Evolutionary conservation across 1,140 invertebrate genomes (phyloP), one percentile per base, ranked within the genome.

Genomic region (Diorhabda sublineata): DNA sequence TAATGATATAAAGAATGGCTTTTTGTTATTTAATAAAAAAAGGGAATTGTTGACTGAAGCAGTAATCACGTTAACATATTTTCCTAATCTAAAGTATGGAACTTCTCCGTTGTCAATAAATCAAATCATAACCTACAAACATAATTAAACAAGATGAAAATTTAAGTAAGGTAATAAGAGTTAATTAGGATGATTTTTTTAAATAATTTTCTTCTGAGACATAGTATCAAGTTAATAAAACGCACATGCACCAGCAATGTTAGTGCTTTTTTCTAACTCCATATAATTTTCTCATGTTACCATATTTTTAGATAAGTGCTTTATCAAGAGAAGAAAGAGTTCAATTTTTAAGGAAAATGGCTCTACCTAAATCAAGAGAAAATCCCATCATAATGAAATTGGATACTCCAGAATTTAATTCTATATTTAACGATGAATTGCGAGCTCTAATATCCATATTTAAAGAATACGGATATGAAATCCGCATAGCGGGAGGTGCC

Each of bases 401-500:
- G 3, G 85, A 92, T 73, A 84, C 83, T 9, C 83, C 85, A 6
- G 87, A 92, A 81, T 98, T 96, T 77, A 86, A 87, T 69, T 87
- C 86, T 6, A 85, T 98, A 61, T 95, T 98, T 76, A 94, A 92
- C 2, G 85, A 90, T 44, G 90, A 98, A 82, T 81, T 98, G 9
- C 80, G 86, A 8, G 77, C 78, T 6, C 82, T 98, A 3, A 82
- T 87, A 41, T 79, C 83, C 8, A 64, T 98, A 26, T 98, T 98
- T 80, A 85, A 90, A 58, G 91, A 92, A 77, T 86, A 96, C 81
- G 85, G 91, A 57, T 92, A 92, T 86, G 93, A 97, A 83, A 82
- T 98, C 64, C 83, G 97, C 71, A 91, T 99, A 68, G 97, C 96
- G 59, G 98, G 98, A 64, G 98, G 98, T 11, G 95, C 97, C 44